These are phyloP conservation scores for Nicator chloris DNA, from an alignment of 2,113 vertebrate genomes.

Conservation along the genomic window DNA sequence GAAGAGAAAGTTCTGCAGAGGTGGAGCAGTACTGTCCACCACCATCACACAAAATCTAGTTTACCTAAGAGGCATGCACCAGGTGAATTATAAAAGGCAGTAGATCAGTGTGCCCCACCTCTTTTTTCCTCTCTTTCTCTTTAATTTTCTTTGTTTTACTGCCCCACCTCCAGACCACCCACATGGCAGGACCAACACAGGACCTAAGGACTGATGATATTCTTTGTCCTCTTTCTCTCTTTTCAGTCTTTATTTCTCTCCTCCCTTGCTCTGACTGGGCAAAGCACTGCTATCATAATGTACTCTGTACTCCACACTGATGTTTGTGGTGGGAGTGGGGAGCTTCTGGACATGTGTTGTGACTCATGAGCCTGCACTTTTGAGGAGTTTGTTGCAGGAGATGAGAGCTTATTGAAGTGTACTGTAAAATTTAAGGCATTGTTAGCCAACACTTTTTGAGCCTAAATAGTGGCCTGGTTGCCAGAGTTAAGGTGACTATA, in stretches of 20 bases:
- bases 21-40: background rate
- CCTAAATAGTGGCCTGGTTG: background rate
- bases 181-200: background rate
- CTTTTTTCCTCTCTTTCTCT: background rate
- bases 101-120: fast-evolving
- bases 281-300: background rate
- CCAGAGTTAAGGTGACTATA: background rate
- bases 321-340: background rate
- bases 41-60: background rate
- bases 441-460: background rate
- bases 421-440: background rate
- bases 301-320: background rate
- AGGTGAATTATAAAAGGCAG: background rate
- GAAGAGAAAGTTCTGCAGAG: background rate
- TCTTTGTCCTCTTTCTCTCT: background rate
- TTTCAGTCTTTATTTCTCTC: background rate
- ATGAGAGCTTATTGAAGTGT: background rate
- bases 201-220: background rate
- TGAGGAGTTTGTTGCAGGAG: background rate
- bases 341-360: background rate
- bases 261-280: background rate
- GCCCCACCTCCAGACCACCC: too few species aligned
- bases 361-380: fast-evolving
- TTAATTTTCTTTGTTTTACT: background rate
- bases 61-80: background rate